Evolutionary conservation across 1,140 invertebrate species (phyloP).

Genomic region (Bicyclus anynana): DNA sequence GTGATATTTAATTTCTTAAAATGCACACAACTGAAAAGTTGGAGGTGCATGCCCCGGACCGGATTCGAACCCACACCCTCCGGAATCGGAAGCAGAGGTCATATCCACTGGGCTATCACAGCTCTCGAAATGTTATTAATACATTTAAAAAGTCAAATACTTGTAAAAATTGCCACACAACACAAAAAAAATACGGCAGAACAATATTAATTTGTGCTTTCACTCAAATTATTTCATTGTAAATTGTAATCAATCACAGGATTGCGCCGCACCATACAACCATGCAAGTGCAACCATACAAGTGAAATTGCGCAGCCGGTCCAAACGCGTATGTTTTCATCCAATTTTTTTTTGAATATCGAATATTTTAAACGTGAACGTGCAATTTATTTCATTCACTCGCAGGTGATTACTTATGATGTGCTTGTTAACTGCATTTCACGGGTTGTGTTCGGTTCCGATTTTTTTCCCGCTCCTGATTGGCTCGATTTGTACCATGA

Average conservation of each 20-base stretch:
- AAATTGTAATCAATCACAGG: conserved; percentile 58
- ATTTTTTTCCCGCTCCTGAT: conserved; percentile 27
- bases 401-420: conserved; percentile 58
- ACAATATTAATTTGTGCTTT: conserved; percentile 37
- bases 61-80: too few species aligned
- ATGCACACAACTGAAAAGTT: too few species aligned
- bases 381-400: conserved; percentile 64
- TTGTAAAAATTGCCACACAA: background rate
- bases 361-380: conserved; percentile 60
- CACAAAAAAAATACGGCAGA: conserved; percentile 10
- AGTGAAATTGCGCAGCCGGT: conserved; percentile 52
- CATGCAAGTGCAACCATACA: too few species aligned
- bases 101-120: too few species aligned
- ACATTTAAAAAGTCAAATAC: too few species aligned
- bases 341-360: conserved; percentile 46
- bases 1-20: too few species aligned
- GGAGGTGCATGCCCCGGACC: too few species aligned
- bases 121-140: too few species aligned
- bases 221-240: conserved; percentile 55
- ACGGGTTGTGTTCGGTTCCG: conserved; percentile 32
- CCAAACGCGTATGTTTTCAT: conserved; percentile 52
- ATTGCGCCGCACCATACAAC: conserved; percentile 36
- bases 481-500: conserved; percentile 26
- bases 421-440: conserved; percentile 59
- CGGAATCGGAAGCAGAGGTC: too few species aligned